A percentile compares a stretch with the other conserved stretches of the same genome.
phyloP scores from a whole-genome alignment of 2,797 vertebrate genomes.

The Poeciliopsis infans region DNA sequence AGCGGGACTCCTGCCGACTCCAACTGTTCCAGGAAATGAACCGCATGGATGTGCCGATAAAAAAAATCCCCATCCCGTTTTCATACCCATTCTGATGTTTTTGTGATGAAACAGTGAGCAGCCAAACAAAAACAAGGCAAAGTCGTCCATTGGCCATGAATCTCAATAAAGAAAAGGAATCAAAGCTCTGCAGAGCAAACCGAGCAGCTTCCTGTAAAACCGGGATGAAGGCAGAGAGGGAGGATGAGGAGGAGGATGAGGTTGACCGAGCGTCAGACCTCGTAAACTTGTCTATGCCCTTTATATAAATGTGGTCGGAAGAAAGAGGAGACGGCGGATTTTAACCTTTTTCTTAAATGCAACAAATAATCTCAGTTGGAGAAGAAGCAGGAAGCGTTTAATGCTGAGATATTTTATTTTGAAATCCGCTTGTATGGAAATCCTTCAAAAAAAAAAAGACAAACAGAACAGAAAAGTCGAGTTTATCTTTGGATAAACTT shows the following conservation, averaged over 20 bases:
- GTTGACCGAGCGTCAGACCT: conserved; percentile 35
- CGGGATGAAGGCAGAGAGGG: conserved; percentile 9
- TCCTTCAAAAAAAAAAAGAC: neutral
- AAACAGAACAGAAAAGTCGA: neutral
- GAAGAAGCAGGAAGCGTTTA: neutral
- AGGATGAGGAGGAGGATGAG: conserved; percentile 21
- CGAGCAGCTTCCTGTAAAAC: conserved; percentile 1
- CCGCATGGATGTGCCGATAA: neutral
- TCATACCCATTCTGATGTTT: neutral
- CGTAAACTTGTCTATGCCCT: conserved; percentile 25
- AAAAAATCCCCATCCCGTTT: neutral
- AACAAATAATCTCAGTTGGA: neutral
- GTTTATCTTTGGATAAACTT: neutral
- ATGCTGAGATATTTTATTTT: neutral
- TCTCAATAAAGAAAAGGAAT: neutral
- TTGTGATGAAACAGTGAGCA: neutral
- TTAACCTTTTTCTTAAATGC: neutral
- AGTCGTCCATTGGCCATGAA: neutral
- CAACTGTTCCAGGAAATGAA: conserved; percentile 1
- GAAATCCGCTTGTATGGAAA: neutral
- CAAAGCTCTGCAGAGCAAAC: conserved; percentile 1
- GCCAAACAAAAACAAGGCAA: neutral
- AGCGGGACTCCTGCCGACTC: neutral
- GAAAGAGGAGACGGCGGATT: neutral
- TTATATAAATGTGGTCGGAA: conserved; percentile 39